Conservation (phyloP, 2,113 vertebrate genomes). For the Calidris pugnax region DNA sequence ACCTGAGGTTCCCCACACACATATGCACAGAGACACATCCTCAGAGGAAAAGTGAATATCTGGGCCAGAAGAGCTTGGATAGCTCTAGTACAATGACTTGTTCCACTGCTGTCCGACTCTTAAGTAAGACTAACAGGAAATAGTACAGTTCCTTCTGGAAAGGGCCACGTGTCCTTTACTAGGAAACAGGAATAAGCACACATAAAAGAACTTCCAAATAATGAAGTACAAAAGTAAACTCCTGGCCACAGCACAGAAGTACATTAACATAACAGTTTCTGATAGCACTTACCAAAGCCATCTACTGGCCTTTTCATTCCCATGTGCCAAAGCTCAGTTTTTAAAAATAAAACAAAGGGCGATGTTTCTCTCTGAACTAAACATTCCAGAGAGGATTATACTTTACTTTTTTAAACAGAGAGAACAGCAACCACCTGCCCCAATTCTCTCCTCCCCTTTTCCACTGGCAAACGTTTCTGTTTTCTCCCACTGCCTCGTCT, state of each 20-base stretch:
- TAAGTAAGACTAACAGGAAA: background rate
- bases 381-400: background rate
- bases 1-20: background rate
- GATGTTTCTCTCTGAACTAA: background rate
- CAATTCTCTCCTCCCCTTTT: background rate
- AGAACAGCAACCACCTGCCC: background rate
- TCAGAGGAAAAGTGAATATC: background rate
- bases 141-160: background rate
- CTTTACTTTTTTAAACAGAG: background rate
- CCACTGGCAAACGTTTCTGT: background rate
- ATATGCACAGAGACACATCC: background rate
- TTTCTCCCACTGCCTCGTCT: background rate
- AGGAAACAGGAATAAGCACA: background rate
- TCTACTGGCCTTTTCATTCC: background rate
- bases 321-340: slow-evolving; percentile 6
- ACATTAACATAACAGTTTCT: background rate
- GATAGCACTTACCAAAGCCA: background rate
- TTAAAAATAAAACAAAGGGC: background rate
- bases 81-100: background rate
- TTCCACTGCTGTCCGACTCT: background rate
- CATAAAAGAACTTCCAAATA: background rate
- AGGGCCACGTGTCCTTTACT: background rate
- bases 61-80: background rate
- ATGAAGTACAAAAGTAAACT: background rate
- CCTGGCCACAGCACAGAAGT: background rate